A percentile compares a stretch with the other conserved stretches of the same genome.
Conservation (phyloP, 2,797 vertebrate genomes). For the Liasis olivaceus region DNA sequence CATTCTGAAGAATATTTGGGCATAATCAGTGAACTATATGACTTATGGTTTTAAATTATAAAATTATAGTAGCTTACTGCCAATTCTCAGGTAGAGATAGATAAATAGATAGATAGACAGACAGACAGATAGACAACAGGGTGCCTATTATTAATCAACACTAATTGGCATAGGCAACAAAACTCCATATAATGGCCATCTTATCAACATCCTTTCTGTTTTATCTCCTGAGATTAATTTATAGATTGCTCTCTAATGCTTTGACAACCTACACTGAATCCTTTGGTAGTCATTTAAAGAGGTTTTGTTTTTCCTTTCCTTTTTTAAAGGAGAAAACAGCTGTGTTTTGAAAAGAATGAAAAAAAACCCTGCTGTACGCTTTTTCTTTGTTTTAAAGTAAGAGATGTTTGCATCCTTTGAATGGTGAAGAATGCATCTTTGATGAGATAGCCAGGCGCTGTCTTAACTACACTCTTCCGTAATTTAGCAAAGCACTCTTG, state of each 20-base stretch:
- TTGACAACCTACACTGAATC: slow-evolving; percentile 33
- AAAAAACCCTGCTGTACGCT: slow-evolving; percentile 8
- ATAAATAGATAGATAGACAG: not conserved
- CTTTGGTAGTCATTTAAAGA: slow-evolving; percentile 19
- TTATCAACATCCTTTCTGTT: not conserved
- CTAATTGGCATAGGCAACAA: slow-evolving; percentile 11
- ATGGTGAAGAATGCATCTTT: not conserved
- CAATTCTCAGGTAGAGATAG: not conserved
- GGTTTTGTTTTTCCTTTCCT: slow-evolving; percentile 9
- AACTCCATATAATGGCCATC: not conserved
- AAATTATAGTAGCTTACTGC: not conserved
- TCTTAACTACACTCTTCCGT: slow-evolving; percentile 20
- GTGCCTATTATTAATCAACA: not conserved
- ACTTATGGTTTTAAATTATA: not conserved
- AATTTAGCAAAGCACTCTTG: slow-evolving; percentile 40
- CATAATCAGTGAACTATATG: not conserved
- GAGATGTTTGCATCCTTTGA: not conserved
- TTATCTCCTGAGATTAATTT: slow-evolving; percentile 30
- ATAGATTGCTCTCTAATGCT: not conserved
- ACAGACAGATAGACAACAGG: not conserved
- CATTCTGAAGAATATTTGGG: not conserved
- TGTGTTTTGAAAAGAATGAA: slow-evolving; percentile 25
- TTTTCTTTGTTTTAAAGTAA: slow-evolving; percentile 27
- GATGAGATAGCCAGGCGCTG: slow-evolving; percentile 35
- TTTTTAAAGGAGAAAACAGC: slow-evolving; percentile 29